Percentiles rank a stretch among this genome's conserved stretches.
Conservation (phyloP, 2,888 invertebrate species). For the Tolmerus cingulatus region DNA sequence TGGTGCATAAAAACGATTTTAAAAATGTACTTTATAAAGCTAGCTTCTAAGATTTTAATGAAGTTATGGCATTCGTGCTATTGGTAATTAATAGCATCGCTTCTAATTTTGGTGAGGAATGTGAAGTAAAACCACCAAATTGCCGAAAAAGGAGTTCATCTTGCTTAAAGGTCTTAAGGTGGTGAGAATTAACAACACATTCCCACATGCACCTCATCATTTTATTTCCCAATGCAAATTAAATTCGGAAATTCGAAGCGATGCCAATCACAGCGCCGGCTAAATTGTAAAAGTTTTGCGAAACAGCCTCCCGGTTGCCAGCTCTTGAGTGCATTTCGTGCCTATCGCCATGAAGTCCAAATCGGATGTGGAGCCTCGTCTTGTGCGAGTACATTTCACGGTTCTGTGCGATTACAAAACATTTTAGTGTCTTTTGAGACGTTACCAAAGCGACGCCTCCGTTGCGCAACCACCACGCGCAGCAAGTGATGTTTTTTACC, state of each 20-base stretch:
- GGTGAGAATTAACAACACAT: not conserved
- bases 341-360: not conserved
- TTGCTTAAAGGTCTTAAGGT: not conserved
- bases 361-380: not conserved
- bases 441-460: not conserved
- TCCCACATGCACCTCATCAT: not conserved
- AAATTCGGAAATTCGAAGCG: not conserved
- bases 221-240: not conserved
- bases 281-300: not conserved
- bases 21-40: not conserved
- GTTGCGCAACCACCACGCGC: not conserved
- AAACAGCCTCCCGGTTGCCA: not conserved
- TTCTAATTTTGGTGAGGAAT: not conserved
- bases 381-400: not conserved
- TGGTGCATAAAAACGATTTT: not conserved
- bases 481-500: not conserved
- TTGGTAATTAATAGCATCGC: not conserved
- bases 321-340: not conserved
- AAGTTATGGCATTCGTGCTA: not conserved
- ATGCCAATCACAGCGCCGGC: not conserved
- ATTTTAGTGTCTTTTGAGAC: not conserved
- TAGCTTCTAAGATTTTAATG: not conserved
- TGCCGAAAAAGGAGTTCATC: not conserved
- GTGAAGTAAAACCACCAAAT: not conserved
- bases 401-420: not conserved